These are phyloP conservation scores for Chelmon rostratus DNA, from an alignment of 2,797 vertebrate species.

Conservation along the genomic window DNA sequence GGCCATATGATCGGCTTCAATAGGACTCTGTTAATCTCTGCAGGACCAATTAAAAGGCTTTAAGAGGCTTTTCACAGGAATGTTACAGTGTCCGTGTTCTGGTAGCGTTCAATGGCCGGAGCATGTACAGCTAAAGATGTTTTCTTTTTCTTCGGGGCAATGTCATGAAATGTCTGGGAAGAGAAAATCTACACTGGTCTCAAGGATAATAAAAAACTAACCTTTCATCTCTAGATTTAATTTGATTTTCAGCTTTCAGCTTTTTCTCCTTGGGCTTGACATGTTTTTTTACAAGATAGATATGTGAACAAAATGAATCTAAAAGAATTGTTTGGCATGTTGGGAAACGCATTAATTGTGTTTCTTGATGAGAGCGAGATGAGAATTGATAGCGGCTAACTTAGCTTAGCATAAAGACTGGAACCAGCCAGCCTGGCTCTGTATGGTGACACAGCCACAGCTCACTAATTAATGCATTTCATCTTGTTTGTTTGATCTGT, in stretches of 20 bases:
- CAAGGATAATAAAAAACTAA: background rate
- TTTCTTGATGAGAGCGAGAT: background rate
- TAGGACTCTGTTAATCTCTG: constrained; percentile 57
- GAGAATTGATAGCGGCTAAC: background rate
- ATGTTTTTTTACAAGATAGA: background rate
- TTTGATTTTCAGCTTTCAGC: constrained; percentile 11
- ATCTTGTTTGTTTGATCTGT: too few relatives aligned
- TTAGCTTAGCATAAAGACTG: background rate
- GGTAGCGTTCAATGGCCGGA: constrained; percentile 13
- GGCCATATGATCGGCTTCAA: constrained; percentile 56
- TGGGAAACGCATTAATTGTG: too few relatives aligned
- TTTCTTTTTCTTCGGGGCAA: background rate
- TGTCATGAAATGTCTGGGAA: background rate
- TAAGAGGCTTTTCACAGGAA: constrained; percentile 46
- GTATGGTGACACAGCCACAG: too few relatives aligned
- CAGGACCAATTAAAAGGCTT: constrained; percentile 71
- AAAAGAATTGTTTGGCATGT: too few relatives aligned
- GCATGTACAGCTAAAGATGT: constrained; percentile 9
- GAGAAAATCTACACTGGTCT: background rate
- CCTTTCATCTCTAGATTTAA: background rate
- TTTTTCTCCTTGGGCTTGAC: background rate
- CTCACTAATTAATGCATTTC: too few relatives aligned
- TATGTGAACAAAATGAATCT: background rate
- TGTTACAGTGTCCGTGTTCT: constrained; percentile 2
- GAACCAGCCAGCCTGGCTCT: background rate